Evolutionary conservation across 2,113 vertebrate species (phyloP).

Genomic region (Rhynchomys soricoides): DNA sequence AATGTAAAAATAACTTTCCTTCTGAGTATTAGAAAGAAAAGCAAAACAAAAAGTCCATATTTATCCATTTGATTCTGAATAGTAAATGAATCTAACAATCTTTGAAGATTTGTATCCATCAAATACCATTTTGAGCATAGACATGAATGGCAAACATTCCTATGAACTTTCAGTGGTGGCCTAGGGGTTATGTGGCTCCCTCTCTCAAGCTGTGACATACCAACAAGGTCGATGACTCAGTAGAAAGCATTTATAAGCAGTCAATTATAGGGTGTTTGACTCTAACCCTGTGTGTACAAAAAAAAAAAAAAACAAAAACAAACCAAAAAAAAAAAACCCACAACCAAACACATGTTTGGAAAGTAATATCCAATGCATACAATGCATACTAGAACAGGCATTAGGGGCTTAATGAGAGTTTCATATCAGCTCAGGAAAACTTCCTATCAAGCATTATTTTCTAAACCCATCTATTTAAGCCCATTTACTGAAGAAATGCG

Average conservation of each 20-base stretch:
- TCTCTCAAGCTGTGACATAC: constrained; percentile 67
- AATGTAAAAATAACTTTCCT: constrained; percentile 72
- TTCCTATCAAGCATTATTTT: constrained; percentile 56
- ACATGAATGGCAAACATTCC: constrained; percentile 63
- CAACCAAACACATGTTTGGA: constrained; percentile 56
- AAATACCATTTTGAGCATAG: constrained; percentile 61
- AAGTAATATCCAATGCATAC: too few relatives aligned
- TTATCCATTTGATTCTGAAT: constrained; percentile 68
- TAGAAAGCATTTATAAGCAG: constrained; percentile 67
- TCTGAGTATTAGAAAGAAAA: constrained; percentile 58
- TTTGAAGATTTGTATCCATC: constrained; percentile 70
- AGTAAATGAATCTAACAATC: constrained; percentile 65
- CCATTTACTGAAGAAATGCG: constrained; percentile 42
- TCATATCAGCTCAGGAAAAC: constrained; percentile 47
- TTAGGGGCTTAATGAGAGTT: constrained; percentile 49
- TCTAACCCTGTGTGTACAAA: constrained; percentile 59
- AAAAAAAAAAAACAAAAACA: too few relatives aligned
- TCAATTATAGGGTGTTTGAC: constrained; percentile 66
- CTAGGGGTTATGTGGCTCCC: constrained; percentile 61
- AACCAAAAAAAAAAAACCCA: too few relatives aligned
- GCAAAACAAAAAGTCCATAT: background rate
- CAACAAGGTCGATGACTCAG: constrained; percentile 68
- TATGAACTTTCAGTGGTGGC: constrained; percentile 61
- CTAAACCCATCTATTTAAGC: constrained; percentile 16
- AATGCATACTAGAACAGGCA: background rate